These are phyloP conservation scores for Ctenomys sociabilis DNA, from an alignment of 2,113 vertebrate species.

Conservation along the genomic window DNA sequence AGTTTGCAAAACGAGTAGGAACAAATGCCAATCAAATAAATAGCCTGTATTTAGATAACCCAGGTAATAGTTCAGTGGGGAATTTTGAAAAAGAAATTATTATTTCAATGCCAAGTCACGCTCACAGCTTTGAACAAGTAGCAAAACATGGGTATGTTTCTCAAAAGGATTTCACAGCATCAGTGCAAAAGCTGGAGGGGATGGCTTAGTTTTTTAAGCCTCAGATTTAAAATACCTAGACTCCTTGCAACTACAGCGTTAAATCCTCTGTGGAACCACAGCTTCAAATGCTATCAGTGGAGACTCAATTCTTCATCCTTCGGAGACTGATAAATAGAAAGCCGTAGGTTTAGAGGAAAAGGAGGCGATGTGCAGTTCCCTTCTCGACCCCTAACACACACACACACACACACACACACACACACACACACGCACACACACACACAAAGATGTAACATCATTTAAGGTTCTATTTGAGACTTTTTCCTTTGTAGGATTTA, in stretches of 20 bases:
- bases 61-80: conserved; percentile 74
- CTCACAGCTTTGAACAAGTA: conserved; percentile 79
- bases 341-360: conserved; percentile 70
- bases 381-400: background rate
- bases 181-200: conserved; percentile 77
- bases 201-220: conserved; percentile 81
- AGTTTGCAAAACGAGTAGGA: conserved; percentile 57
- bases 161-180: conserved; percentile 83
- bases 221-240: conserved; percentile 80
- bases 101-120: conserved; percentile 83
- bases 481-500: background rate
- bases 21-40: conserved; percentile 76
- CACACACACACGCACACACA: background rate
- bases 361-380: background rate
- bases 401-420: background rate
- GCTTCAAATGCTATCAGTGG: conserved; percentile 79
- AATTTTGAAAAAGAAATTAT: conserved; percentile 71
- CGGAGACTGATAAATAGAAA: conserved; percentile 76
- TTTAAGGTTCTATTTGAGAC: conserved; percentile 45
- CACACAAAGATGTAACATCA: conserved; percentile 4
- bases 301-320: conserved; percentile 78
- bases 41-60: conserved; percentile 77
- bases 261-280: conserved; percentile 78
- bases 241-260: conserved; percentile 74
- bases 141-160: conserved; percentile 67